These are phyloP conservation scores for Natrix natrix DNA, from an alignment of 2,797 vertebrate species.

Conservation along the genomic window DNA sequence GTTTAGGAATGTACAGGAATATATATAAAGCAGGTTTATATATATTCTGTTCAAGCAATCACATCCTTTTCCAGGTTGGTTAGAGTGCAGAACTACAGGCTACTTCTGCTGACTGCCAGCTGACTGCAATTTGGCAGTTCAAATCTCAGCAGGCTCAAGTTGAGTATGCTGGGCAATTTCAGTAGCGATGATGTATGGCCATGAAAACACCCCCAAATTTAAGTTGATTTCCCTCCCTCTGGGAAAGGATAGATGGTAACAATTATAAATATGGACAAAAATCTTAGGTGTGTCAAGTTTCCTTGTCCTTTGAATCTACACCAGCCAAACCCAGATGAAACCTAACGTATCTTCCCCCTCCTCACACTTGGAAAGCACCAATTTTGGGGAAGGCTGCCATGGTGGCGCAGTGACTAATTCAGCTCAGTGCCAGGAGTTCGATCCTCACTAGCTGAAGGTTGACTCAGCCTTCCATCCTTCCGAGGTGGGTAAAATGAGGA, in stretches of 20 bases:
- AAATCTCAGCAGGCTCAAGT: no score
- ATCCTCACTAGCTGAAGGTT: no score
- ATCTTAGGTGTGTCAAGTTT: neutral
- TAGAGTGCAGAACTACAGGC: neutral
- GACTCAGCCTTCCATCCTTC: no score
- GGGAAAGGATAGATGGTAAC: neutral
- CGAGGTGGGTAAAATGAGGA: no score
- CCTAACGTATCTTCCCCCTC: neutral
- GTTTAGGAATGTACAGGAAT: neutral
- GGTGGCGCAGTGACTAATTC: no score
- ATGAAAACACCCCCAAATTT: neutral
- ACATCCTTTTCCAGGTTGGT: neutral
- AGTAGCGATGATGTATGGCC: no score
- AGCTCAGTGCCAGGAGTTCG: no score
- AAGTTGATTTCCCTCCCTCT: neutral
- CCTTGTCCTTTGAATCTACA: neutral
- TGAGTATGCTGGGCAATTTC: slow-evolving; percentile 55
- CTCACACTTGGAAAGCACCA: neutral
- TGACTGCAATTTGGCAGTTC: no score
- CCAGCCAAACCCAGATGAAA: neutral
- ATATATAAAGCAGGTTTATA: neutral
- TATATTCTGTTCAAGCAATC: neutral
- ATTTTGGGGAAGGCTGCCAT: neutral
- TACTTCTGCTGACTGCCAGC: no score
- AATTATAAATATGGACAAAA: neutral